Evolutionary conservation across 2,113 vertebrate genomes (phyloP).

Genomic region (Bos javanicus): DNA sequence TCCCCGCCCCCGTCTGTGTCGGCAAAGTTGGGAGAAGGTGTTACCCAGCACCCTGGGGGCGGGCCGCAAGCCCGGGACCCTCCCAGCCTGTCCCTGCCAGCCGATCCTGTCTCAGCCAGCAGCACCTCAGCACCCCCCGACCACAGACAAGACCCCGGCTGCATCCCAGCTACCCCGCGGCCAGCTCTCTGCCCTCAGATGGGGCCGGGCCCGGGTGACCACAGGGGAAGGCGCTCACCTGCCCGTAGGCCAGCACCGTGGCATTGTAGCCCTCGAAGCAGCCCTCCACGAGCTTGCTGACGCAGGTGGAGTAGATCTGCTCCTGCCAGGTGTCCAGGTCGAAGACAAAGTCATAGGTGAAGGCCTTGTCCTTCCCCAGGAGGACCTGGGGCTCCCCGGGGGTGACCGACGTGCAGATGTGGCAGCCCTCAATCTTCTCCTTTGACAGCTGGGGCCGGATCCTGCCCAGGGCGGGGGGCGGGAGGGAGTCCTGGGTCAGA

Average conservation of each 20-base stretch:
- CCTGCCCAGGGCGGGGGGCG: constrained; percentile 75
- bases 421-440: constrained; percentile 98
- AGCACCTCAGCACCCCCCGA: not conserved
- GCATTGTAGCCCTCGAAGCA: constrained; percentile 98
- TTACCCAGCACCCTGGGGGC: not conserved
- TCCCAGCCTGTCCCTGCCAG: not conserved
- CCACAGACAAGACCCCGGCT: accelerated
- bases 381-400: constrained; percentile 95
- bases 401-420: constrained; percentile 94
- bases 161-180: not conserved
- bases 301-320: constrained; percentile 87
- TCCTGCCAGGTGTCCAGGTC: constrained; percentile 92
- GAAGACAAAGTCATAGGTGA: constrained; percentile 98
- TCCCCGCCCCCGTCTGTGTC: constrained; percentile 93
- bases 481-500: not conserved
- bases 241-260: constrained; percentile 95
- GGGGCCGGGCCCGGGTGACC: accelerated
- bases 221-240: constrained; percentile 77
- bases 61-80: not conserved
- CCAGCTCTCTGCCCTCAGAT: accelerated
- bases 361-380: constrained; percentile 98
- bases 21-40: not conserved
- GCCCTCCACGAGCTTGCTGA: constrained; percentile 94
- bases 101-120: not conserved
- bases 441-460: constrained; percentile 98